Percentiles rank a stretch among this genome's conserved stretches.
Evolutionary conservation across 1,140 invertebrate genomes (phyloP).

Genomic region (Copidosoma floridanum): DNA sequence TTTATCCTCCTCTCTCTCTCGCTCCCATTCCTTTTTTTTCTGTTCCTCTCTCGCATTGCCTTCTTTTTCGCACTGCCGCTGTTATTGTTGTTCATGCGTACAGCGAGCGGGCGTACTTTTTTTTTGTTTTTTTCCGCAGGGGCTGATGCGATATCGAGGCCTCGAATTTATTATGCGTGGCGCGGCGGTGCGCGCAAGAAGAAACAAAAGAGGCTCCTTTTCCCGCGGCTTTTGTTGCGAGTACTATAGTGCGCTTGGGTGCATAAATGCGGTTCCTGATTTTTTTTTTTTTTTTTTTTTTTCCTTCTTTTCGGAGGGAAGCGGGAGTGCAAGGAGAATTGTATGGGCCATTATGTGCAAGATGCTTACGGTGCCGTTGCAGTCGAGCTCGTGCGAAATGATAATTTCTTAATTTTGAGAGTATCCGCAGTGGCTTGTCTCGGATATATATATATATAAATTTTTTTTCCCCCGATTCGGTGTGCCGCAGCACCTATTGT

Average conservation of each 20-base stretch:
- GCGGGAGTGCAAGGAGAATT: neutral
- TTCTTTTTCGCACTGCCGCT: neutral
- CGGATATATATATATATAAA: too few species aligned
- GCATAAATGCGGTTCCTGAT: too few species aligned
- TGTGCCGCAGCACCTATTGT: too few species aligned
- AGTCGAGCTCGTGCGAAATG: neutral
- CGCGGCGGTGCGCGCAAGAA: neutral
- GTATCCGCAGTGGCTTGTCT: neutral
- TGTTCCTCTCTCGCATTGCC: too few species aligned
- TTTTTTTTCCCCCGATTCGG: too few species aligned
- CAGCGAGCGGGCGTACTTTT: neutral
- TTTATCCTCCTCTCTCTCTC: too few species aligned
- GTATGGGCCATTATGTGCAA: too few species aligned
- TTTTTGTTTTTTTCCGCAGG: too few species aligned
- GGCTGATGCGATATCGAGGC: constrained; percentile 9
- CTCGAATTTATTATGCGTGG: constrained; percentile 8
- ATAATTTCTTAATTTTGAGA: constrained; percentile 25
- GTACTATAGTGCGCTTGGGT: too few species aligned
- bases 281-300: too few species aligned
- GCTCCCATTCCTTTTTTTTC: too few species aligned
- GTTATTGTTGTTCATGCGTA: neutral
- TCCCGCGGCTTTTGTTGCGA: neutral
- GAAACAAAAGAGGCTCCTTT: constrained; percentile 12
- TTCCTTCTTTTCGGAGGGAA: neutral
- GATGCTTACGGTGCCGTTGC: too few species aligned